A percentile compares a stretch with the other conserved stretches of the same genome.
phyloP scores from a whole-genome alignment of 2,888 invertebrate species.

The Branchipolynoe longqiensis region DNA sequence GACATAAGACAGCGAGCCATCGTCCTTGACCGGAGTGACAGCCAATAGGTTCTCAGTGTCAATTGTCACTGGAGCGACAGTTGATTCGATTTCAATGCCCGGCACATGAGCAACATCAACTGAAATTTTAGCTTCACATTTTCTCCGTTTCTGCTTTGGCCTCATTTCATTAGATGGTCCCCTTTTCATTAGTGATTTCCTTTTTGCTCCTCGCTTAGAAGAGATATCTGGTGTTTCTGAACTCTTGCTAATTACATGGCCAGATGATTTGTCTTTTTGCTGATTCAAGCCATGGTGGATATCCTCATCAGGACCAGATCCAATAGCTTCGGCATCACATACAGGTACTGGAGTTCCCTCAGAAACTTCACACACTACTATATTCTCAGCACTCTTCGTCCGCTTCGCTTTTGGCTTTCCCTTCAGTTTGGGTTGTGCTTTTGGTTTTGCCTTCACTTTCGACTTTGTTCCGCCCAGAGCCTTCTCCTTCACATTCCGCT shows the following conservation, averaged over 20 bases:
- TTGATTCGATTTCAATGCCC: neutral
- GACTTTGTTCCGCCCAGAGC: too few species aligned
- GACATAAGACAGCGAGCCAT: neutral
- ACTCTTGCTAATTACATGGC: too few species aligned
- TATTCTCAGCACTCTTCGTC: neutral
- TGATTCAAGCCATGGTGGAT: too few species aligned
- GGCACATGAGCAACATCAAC: neutral
- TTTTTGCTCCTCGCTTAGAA: too few species aligned
- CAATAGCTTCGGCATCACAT: too few species aligned
- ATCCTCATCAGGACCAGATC: too few species aligned
- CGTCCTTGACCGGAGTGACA: conserved; percentile 16
- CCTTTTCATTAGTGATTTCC: neutral
- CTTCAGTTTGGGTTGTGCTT: neutral
- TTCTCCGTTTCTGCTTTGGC: neutral
- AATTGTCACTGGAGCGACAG: neutral
- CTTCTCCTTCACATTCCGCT: neutral
- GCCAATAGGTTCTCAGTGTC: neutral
- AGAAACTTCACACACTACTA: neutral
- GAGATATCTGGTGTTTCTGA: too few species aligned
- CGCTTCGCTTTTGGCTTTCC: neutral
- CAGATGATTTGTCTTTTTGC: too few species aligned
- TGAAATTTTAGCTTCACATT: too few species aligned
- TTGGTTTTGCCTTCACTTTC: neutral
- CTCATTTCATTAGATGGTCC: conserved; percentile 7
- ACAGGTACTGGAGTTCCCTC: too few species aligned